A percentile compares a stretch with the other conserved stretches of the same genome.
phyloP scores from a whole-genome alignment of 2,888 invertebrate genomes.

The Plebejus melissa region DNA sequence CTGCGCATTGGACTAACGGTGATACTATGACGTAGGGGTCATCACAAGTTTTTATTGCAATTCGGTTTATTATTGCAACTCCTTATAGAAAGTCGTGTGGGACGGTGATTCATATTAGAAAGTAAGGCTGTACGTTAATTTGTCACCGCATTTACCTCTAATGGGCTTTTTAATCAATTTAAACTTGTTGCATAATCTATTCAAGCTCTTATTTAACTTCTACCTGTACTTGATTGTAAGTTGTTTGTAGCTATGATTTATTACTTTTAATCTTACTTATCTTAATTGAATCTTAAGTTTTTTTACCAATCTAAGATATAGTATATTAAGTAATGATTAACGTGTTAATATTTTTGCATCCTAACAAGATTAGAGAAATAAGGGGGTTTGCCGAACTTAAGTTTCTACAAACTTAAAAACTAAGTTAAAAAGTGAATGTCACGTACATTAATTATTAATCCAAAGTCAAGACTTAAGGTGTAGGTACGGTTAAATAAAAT shows the following conservation, averaged over 20 bases:
- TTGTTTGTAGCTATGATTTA: background rate
- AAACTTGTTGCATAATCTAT: background rate
- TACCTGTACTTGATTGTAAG: background rate
- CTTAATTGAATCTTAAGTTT: too few relatives aligned
- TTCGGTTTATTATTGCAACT: background rate
- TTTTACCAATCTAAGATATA: too few relatives aligned
- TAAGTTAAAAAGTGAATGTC: too few relatives aligned
- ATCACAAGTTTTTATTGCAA: slow-evolving; percentile 15
- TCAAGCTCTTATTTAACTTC: background rate
- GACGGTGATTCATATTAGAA: slow-evolving; percentile 16
- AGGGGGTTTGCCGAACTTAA: too few relatives aligned
- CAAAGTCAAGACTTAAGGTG: too few relatives aligned
- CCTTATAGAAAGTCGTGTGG: slow-evolving; percentile 9
- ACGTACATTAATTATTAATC: too few relatives aligned
- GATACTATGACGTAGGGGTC: slow-evolving; percentile 34
- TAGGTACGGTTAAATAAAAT: too few relatives aligned
- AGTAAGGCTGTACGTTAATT: slow-evolving; percentile 3
- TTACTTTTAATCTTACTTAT: too few relatives aligned
- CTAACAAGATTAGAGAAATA: too few relatives aligned
- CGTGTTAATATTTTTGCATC: too few relatives aligned
- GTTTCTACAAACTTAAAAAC: too few relatives aligned
- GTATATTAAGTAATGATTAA: too few relatives aligned
- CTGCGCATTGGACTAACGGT: slow-evolving; percentile 68
- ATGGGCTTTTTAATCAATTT: slow-evolving; percentile 5
- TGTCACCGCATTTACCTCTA: slow-evolving; percentile 12